Percentiles rank a stretch among this genome's conserved stretches.
Conservation (phyloP, 2,797 vertebrate genomes). For the Acanthopagrus latus region DNA sequence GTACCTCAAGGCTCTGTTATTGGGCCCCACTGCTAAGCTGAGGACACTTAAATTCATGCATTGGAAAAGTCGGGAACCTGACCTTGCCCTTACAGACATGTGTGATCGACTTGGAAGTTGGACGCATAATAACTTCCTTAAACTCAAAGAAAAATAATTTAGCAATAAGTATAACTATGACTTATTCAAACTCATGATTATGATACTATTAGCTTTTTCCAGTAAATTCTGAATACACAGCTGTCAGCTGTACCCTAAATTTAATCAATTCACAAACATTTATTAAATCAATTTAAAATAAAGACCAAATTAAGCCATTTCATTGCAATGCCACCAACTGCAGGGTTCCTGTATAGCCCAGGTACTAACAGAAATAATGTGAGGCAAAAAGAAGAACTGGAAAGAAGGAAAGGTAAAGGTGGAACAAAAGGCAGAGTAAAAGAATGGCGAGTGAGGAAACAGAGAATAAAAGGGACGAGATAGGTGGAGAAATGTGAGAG, state of each 20-base stretch:
- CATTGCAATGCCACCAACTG: not conserved
- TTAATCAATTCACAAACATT: not conserved
- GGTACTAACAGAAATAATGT: not conserved
- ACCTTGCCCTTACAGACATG: not conserved
- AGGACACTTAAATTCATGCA: not conserved
- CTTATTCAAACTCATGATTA: not conserved
- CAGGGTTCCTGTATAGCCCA: not conserved
- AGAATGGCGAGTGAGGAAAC: slow-evolving; percentile 29
- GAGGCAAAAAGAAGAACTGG: not conserved
- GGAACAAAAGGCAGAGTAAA: slow-evolving; percentile 32
- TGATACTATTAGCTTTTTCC: not conserved
- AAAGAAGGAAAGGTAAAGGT: slow-evolving; percentile 48
- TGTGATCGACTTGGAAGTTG: not conserved
- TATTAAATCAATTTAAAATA: not conserved
- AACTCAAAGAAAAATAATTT: not conserved
- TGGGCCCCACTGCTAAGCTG: not conserved
- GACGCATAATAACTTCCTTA: not conserved
- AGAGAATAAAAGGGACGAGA: slow-evolving; percentile 37
- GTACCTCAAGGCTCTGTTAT: slow-evolving; percentile 17
- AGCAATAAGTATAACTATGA: not conserved
- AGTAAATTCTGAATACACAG: too few species aligned
- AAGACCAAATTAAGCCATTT: not conserved
- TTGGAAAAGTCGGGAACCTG: not conserved
- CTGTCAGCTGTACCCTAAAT: not conserved
- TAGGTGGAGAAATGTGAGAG: slow-evolving; percentile 56